Evolutionary conservation across 2,113 vertebrate species (phyloP), one percentile per base, ranked within the genome.

Genomic region (Dascyllus trimaculatus): DNA sequence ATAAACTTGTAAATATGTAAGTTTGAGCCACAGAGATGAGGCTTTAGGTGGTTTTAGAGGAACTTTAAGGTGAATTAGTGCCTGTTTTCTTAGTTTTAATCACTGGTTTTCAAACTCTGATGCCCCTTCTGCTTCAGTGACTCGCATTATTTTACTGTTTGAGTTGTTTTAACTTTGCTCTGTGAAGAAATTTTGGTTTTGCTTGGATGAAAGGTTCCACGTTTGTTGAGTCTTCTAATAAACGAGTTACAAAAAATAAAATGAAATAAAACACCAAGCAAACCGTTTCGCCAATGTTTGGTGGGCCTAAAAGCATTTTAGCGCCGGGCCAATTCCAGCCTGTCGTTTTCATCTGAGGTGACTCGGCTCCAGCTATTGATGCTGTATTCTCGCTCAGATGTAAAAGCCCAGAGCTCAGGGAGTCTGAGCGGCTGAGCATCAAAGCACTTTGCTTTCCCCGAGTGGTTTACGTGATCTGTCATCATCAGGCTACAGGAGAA

Each of bases 401-500:
- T 46, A 65, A 65, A 78, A 63, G 29, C 51, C 26, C 45, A 38
- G 71, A 59, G 71, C 67, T 9, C 11, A 49, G 18, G 25, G 64
- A 58, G 32, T 61, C 9, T 59, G 52, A 75, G 67, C 32, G 58
- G 63, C 43, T 14, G n/a, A 63, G 66, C 67, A 80, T 82, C 53
- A 88, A 85, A 80, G 63, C 24, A 45, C 4, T 35, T 8, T 11
- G 5, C 26, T 45, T 40, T 48, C 5, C 35, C 61, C 57, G 3
- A 19, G 65, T 51, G 71, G 59, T 65, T 65, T 35, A 65, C 24
- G 18, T 26, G 54, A 80, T 77, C 64, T 51, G 75, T 63, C 82
- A 0, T 62, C 56, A 25, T 46, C 29, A 65, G 48, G 17, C 9
- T 19, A 29, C 0, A 74, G 54, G 25, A 63, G 75, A 29, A 13